A percentile compares a stretch with the other conserved stretches of the same genome.
phyloP scores from a whole-genome alignment of 2,888 invertebrate species.

The Stenurella melanura region DNA sequence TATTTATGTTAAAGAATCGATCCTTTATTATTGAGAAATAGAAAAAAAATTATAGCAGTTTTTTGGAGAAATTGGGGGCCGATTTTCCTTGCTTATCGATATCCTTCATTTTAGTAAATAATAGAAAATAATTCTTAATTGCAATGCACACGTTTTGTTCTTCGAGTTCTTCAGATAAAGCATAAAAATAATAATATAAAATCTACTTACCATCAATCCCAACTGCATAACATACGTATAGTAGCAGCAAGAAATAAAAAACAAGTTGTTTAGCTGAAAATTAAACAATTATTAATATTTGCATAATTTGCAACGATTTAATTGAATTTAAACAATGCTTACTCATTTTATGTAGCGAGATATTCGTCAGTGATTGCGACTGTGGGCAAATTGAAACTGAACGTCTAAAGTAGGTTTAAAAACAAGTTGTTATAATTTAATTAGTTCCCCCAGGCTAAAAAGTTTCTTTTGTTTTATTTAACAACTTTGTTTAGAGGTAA shows the following conservation, averaged over 20 bases:
- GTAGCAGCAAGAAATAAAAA: not conserved
- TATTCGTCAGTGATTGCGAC: slow-evolving; percentile 5
- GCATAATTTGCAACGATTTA: not conserved
- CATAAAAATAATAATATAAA: not conserved
- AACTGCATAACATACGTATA: not conserved
- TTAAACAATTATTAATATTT: not conserved
- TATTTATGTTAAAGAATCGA: too few relatives aligned
- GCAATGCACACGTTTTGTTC: too few relatives aligned
- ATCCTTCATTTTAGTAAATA: too few relatives aligned
- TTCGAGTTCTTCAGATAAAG: not conserved
- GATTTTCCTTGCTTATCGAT: too few relatives aligned
- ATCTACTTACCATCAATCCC: slow-evolving; percentile 26
- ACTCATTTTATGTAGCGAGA: slow-evolving; percentile 17
- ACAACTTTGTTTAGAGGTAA: not conserved
- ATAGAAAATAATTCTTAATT: too few relatives aligned
- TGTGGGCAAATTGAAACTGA: slow-evolving; percentile 12
- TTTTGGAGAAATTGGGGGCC: too few relatives aligned
- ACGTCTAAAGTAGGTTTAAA: slow-evolving; percentile 27
- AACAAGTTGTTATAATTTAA: slow-evolving; percentile 15
- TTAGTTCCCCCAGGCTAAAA: not conserved
- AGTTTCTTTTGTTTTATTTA: slow-evolving; percentile 9
- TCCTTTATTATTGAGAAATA: too few relatives aligned
- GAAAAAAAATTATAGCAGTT: too few relatives aligned
- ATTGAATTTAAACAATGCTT: slow-evolving; percentile 1
- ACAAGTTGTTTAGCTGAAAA: slow-evolving; percentile 29